Base-by-base conservation (phyloP, 2,888 invertebrate species). In the Dermolepida albohirtum region DNA sequence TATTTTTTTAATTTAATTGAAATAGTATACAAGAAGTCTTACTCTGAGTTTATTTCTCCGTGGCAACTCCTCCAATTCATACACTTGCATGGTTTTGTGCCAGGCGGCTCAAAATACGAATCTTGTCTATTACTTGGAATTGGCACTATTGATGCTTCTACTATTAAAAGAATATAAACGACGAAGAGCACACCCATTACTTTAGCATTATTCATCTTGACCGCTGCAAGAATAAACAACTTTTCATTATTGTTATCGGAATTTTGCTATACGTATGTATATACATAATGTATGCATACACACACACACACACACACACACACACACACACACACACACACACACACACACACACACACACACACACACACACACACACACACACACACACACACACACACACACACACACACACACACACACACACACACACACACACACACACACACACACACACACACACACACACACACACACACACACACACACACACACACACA, bases 21-120 rank as follows among this genome's bases (percentile, higher is more conserved):
- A n/a, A n/a, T n/a, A n/a, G n/a, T n/a, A n/a, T n/a, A n/a, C n/a
- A n/a, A n/a, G 29, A 5, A 47, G 66, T 73, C 79, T 78, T 75
- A 80, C 81, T 79, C 78, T 40, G 76, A 77, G 69, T 79, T 74
- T 34, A 80, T 78, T 12, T 75, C 73, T 44, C 78, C 79, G n/a
- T 75, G 65, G 67, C 81, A 81, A 39, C 57, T 54, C 12, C 76
- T 74, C 75, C 78, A 75, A 62, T 77, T 77, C 76, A 77, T 79
- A 67, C 81, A 81, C 39, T 69, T 70, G 70, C 81, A 81, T 40
- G 54, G 54, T 17, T 54, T 39, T 0, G 11, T 51, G 12, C 5
- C 29, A 27, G 17, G 29, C 5, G n/a, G 5, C 2, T 10, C 14
- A 17, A 16, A 14, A 52, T 29, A 52, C 10, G 12, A 8, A 54